phyloP scores from a whole-genome alignment of 2,113 vertebrate genomes.

The Tyrannus savana region DNA sequence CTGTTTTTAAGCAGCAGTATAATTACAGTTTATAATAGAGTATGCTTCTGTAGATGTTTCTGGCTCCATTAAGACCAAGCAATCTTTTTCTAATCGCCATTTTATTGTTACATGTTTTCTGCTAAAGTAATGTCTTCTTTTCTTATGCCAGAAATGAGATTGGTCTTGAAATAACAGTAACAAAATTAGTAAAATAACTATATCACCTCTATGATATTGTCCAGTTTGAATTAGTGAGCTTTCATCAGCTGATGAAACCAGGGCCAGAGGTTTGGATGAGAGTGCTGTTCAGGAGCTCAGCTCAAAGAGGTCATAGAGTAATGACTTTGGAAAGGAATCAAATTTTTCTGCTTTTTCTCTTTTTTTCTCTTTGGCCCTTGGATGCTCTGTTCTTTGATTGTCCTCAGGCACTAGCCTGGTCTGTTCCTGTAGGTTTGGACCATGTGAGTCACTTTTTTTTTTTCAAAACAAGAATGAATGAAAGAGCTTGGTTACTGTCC shows the following conservation, averaged over 20 bases:
- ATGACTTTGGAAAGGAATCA: not conserved
- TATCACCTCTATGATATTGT: not conserved
- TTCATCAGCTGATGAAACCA: not conserved
- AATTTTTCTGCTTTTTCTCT: not conserved
- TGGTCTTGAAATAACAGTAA: not conserved
- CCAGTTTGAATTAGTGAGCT: not conserved
- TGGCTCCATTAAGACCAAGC: slow-evolving; percentile 11
- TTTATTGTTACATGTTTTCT: slow-evolving; percentile 22
- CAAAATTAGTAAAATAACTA: not conserved
- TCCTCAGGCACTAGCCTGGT: not conserved
- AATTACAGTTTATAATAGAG: slow-evolving; percentile 14
- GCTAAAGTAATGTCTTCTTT: not conserved
- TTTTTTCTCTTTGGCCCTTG: not conserved
- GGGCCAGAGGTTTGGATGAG: not conserved
- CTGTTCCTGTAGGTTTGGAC: not conserved
- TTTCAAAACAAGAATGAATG: not conserved
- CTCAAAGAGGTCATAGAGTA: not conserved
- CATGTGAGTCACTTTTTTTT: not conserved
- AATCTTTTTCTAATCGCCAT: slow-evolving; percentile 26
- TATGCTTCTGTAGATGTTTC: not conserved
- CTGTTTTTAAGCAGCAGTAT: slow-evolving; percentile 14
- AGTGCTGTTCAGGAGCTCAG: not conserved
- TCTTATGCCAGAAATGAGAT: not conserved
- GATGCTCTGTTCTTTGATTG: not conserved
- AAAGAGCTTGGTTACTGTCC: not conserved